Evolutionary conservation across 2,113 vertebrate species (phyloP).

Genomic region (Plestiodon gilberti): DNA sequence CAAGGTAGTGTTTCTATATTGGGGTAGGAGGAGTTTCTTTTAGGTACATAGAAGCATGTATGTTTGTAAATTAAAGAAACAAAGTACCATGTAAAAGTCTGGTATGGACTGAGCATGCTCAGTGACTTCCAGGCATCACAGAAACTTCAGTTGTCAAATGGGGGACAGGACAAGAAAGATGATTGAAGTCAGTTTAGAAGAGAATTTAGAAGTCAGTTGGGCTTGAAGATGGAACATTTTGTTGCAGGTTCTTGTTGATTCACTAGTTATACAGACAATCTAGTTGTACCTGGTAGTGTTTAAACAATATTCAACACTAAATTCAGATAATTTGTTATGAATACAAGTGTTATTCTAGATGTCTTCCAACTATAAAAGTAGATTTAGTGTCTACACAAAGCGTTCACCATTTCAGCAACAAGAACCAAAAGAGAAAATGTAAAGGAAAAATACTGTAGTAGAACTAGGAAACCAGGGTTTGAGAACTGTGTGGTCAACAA

Average conservation of each 20-base stretch:
- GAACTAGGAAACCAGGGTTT: not conserved
- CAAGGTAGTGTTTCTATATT: too few species aligned
- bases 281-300: not conserved
- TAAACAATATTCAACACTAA: not conserved
- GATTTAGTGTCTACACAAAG: not conserved
- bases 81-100: too few species aligned
- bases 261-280: not conserved
- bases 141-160: too few species aligned
- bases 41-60: too few species aligned
- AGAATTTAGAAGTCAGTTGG: too few species aligned
- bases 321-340: not conserved
- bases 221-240: too few species aligned
- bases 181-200: too few species aligned
- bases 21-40: too few species aligned
- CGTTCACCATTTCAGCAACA: not conserved
- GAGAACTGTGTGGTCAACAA: constrained; percentile 5
- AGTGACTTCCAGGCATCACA: too few species aligned
- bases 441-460: constrained; percentile 32
- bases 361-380: not conserved
- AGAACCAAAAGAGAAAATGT: not conserved
- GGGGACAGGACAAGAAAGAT: too few species aligned
- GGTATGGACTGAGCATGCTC: too few species aligned
- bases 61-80: too few species aligned
- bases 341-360: not conserved
- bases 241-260: not conserved